Conservation (phyloP, 2,113 vertebrate species). For the Eptesicus fuscus region DNA sequence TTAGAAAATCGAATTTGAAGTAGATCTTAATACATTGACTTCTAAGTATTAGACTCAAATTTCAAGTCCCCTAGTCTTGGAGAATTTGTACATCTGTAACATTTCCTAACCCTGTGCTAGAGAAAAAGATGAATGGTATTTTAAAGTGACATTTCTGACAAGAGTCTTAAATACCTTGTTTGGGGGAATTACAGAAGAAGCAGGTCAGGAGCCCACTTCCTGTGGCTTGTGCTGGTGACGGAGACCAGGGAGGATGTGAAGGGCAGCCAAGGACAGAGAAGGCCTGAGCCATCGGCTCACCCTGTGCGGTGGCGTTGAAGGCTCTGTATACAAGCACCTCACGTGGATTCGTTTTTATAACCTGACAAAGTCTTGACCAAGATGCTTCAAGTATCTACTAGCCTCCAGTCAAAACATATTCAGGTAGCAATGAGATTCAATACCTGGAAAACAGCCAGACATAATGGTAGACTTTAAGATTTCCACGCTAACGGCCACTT, state of each 20-base stretch:
- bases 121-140: background rate
- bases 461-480: slow-evolving; percentile 1
- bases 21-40: background rate
- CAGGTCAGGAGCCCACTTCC: background rate
- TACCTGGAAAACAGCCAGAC: background rate
- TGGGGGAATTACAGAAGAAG: background rate
- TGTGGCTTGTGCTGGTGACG: background rate
- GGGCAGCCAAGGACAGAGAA: background rate
- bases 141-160: background rate
- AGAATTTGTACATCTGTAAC: background rate
- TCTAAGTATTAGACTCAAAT: slow-evolving; percentile 27
- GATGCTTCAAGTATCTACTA: background rate
- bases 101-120: background rate
- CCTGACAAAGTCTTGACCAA: slow-evolving; percentile 13
- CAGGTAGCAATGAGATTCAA: background rate
- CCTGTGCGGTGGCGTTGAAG: background rate
- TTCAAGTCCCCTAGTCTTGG: background rate
- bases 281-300: background rate
- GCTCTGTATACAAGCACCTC: background rate
- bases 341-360: background rate
- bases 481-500: background rate
- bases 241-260: background rate
- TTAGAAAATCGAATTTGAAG: slow-evolving; percentile 24
- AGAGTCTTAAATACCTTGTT: background rate
- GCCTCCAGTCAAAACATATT: background rate